Evolutionary conservation across 2,888 invertebrate species (phyloP).

Genomic region (Entomobrya proxima): DNA sequence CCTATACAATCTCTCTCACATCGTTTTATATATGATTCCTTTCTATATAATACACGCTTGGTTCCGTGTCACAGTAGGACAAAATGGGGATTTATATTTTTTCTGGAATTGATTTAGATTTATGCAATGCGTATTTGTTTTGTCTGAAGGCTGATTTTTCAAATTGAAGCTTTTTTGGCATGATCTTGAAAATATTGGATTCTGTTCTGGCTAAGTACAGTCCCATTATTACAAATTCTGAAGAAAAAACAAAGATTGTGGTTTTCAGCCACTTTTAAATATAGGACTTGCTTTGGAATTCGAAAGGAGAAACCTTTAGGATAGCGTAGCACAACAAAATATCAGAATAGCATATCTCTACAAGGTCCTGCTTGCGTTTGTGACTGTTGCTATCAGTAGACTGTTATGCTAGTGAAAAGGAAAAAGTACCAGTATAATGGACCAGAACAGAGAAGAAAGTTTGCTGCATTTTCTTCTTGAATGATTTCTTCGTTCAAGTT

Average conservation of each 20-base stretch:
- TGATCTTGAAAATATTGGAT: no score
- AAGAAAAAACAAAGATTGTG: no score
- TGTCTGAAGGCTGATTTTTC: no score
- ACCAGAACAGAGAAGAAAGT: constrained; percentile 69
- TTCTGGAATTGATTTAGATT: constrained; percentile 34
- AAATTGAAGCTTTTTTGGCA: no score
- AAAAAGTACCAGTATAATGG: constrained; percentile 57
- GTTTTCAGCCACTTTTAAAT: no score
- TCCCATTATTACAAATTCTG: no score
- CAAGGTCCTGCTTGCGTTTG: background rate
- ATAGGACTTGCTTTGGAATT: no score
- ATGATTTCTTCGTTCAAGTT: constrained; percentile 68
- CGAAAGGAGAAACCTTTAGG: no score
- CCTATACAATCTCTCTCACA: background rate
- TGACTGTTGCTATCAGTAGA: constrained; percentile 55
- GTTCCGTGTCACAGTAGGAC: background rate
- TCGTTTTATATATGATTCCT: background rate
- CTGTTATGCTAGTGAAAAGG: background rate
- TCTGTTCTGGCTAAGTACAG: no score
- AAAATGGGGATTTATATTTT: background rate
- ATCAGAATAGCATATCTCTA: no score
- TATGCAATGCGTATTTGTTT: no score
- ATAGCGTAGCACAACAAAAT: no score
- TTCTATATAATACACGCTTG: background rate
- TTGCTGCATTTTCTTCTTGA: constrained; percentile 70